Percentiles rank a stretch among this genome's conserved stretches.
Conservation (phyloP, 1,140 invertebrate species). For the Drosophila kanapiae region DNA sequence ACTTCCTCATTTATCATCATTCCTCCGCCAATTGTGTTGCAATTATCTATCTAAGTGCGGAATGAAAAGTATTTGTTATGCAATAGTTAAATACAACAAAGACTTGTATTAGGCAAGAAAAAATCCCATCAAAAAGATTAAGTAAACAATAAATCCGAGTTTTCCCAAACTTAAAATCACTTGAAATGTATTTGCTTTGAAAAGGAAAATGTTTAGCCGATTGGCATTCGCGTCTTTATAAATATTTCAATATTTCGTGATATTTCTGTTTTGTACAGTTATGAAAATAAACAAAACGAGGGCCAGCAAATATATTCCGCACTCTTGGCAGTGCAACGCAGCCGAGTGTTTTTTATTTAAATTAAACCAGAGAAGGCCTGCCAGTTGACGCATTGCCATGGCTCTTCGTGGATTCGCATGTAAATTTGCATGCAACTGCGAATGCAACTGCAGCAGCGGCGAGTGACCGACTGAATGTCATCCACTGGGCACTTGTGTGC, state of each 20-base stretch:
- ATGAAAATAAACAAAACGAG: slow-evolving; percentile 69
- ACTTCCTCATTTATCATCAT: slow-evolving; percentile 1
- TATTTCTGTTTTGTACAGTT: slow-evolving; percentile 49
- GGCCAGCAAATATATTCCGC: slow-evolving; percentile 31
- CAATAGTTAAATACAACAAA: slow-evolving; percentile 6
- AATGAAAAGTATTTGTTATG: slow-evolving; percentile 1
- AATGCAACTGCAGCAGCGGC: slow-evolving; percentile 31
- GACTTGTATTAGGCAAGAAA: no score
- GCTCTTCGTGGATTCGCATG: slow-evolving; percentile 26
- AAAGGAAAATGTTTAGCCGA: slow-evolving; percentile 1
- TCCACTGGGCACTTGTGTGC: slow-evolving; percentile 35
- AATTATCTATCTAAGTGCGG: neutral
- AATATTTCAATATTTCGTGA: slow-evolving; percentile 30
- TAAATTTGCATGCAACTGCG: slow-evolving; percentile 33
- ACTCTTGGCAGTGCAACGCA: slow-evolving; percentile 22
- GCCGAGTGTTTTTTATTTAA: slow-evolving; percentile 37
- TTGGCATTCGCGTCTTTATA: slow-evolving; percentile 16
- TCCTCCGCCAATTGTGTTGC: neutral
- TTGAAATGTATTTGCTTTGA: neutral
- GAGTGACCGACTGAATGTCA: slow-evolving; percentile 46
- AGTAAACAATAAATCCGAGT: slow-evolving; percentile 4
- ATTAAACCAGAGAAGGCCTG: slow-evolving; percentile 46
- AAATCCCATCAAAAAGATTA: neutral
- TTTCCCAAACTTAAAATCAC: slow-evolving; percentile 7
- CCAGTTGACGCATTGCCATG: slow-evolving; percentile 41